Conservation (phyloP, 2,113 vertebrate species). For the Burhinus oedicnemus region DNA sequence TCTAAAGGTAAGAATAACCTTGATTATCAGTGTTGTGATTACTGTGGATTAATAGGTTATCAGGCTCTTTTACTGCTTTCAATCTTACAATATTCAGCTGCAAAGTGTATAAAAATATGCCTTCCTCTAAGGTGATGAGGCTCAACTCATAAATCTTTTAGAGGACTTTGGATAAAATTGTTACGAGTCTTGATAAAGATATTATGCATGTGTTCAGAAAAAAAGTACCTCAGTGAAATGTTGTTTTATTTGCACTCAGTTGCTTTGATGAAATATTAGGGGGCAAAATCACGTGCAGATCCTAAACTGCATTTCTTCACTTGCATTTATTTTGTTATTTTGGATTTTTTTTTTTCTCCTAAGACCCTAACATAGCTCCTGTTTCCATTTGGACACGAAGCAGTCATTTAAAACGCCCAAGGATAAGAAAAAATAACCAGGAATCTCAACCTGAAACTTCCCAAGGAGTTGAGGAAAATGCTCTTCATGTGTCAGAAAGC, state of each 20-base stretch:
- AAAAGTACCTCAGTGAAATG: not conserved
- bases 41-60: not conserved
- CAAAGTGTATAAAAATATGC: not conserved
- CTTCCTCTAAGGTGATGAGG: not conserved
- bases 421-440: conserved; percentile 50
- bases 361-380: conserved; percentile 48
- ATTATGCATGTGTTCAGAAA: not conserved
- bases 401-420: conserved; percentile 73
- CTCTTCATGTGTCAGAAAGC: conserved; percentile 9
- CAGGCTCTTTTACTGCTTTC: not conserved
- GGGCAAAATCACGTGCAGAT: not conserved
- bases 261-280: not conserved
- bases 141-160: not conserved
- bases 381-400: conserved; percentile 53
- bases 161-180: not conserved
- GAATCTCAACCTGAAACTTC: conserved; percentile 41
- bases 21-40: not conserved
- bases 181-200: not conserved
- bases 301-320: not conserved
- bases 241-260: not conserved
- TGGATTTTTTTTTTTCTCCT: not conserved
- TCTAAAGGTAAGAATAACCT: conserved; percentile 74
- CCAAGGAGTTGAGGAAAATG: conserved; percentile 36
- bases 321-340: not conserved
- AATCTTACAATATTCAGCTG: not conserved